Evolutionary conservation across 2,888 invertebrate genomes (phyloP).

Genomic region (Unio pictorum): DNA sequence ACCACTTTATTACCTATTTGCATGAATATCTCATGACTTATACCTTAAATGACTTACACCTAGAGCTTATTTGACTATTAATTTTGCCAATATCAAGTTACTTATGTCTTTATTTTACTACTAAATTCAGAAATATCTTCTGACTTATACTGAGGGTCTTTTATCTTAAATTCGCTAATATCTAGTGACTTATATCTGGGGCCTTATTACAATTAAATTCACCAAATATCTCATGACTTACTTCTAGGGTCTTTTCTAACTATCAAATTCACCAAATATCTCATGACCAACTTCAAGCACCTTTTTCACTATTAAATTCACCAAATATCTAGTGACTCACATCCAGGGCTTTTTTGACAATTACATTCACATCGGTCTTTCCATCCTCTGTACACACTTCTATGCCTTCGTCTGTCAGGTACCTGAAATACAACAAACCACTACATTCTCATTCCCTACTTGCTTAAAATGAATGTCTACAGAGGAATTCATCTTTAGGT

Average conservation of each 20-base stretch:
- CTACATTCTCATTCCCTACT: too few relatives aligned
- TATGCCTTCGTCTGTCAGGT: conserved; percentile 60
- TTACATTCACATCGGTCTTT: conserved; percentile 45
- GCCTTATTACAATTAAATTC: conserved; percentile 52
- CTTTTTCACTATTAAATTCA: conserved; percentile 53
- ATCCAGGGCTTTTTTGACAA: conserved; percentile 61
- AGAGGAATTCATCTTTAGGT: too few relatives aligned
- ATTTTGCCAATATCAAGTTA: too few relatives aligned
- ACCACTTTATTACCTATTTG: background rate
- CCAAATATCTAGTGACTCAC: conserved; percentile 45
- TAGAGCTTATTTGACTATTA: too few relatives aligned
- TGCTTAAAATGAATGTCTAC: too few relatives aligned
- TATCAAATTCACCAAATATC: conserved; percentile 39
- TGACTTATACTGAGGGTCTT: conserved; percentile 38
- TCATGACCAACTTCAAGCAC: conserved; percentile 61
- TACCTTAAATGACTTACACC: background rate
- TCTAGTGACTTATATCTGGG: conserved; percentile 28
- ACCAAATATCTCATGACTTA: conserved; percentile 32
- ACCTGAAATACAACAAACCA: conserved; percentile 46
- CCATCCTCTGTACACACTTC: conserved; percentile 51
- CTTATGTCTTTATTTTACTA: conserved; percentile 64
- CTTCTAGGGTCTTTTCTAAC: conserved; percentile 61
- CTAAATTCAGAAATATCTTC: conserved; percentile 29
- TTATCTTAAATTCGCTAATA: conserved; percentile 2
- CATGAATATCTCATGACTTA: background rate